phyloP scores from a whole-genome alignment of 2,113 vertebrate species.

The Bombycilla garrulus region DNA sequence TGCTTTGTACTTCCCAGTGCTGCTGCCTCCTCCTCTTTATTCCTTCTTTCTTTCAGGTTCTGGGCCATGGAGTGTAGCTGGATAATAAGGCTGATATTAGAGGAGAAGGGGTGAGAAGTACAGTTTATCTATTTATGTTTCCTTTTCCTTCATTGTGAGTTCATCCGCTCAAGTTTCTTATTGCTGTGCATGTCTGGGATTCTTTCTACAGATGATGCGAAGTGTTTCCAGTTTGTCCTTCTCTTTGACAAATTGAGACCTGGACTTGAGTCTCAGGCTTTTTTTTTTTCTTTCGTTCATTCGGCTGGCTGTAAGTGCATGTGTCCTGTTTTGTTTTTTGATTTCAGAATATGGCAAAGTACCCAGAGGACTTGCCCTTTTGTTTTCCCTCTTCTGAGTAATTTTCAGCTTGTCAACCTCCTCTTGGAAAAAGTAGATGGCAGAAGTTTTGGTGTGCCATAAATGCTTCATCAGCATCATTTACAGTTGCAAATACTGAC shows the following conservation, averaged over 20 bases:
- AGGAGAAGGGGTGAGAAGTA: not conserved
- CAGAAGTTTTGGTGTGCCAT: not conserved
- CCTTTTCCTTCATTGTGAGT: not conserved
- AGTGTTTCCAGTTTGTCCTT: not conserved
- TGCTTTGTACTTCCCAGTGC: not conserved
- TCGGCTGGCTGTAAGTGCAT: not conserved
- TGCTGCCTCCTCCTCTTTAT: not conserved
- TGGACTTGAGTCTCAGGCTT: not conserved
- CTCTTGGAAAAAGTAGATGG: not conserved
- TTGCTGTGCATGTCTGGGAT: not conserved
- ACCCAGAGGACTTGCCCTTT: not conserved
- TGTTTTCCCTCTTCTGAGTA: not conserved
- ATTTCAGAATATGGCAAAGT: not conserved
- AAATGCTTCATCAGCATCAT: not conserved
- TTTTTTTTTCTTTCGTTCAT: not conserved
- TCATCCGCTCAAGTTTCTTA: not conserved
- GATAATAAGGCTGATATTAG: not conserved
- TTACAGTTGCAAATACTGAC: not conserved
- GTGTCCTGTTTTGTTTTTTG: not conserved
- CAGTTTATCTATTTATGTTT: not conserved
- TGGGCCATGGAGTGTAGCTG: not conserved
- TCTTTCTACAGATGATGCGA: not conserved
- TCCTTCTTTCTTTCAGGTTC: not conserved
- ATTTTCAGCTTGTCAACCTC: not conserved
- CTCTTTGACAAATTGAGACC: not conserved